Evolutionary conservation across 2,797 vertebrate genomes (phyloP), one percentile per base, ranked within the genome.

Genomic region (Myotis daubentonii): DNA sequence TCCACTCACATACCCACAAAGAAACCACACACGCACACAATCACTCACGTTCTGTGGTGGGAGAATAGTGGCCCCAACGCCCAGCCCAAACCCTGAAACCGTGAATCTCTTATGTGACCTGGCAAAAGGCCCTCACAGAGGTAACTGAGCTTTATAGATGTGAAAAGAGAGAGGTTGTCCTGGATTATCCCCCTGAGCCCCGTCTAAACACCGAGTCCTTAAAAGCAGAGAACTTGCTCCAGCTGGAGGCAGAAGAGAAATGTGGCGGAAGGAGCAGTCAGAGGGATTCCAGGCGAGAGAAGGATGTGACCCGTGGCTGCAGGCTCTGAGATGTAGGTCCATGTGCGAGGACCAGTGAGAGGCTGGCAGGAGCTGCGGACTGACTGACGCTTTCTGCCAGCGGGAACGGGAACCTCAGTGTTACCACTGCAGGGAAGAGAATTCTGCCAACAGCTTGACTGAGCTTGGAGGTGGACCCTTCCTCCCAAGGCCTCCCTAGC

Each of bases 281-380:
- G 41, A 20, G 68, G 30, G 38, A 6, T 22, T 70, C 20, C 11
- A 17, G 20, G 28, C 12, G 0, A 3, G 1, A 51, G 47, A 66
- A 86, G 36, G 20, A 19, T 1, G 7, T 47, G 72, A 3, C 1
- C 5, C 5, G 0, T 10, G 55, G 0, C 65, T 53, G 8, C 15
- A 5, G 44, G 53, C 30, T 85, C 68, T 62, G 68, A 53, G 20
- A 5, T 19, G 38, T 4, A 19, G 33, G 5, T 13, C 28, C n/a
- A 3, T 0, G 6, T 6, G 2, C 28, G 4, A 3, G 6, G 55
- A 36, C 11, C 53, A 17, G 71, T 22, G 25, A 66, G 11, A 80
- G n/a, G 57, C 36, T n/a, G 4, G 16, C 0, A 44, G 47, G 36
- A 71, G 16, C n/a, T 30, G 8, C 28, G n/a, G 60, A 41, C 1